Evolutionary conservation across 2,797 vertebrate genomes (phyloP).

Genomic region (Dryobates pubescens): DNA sequence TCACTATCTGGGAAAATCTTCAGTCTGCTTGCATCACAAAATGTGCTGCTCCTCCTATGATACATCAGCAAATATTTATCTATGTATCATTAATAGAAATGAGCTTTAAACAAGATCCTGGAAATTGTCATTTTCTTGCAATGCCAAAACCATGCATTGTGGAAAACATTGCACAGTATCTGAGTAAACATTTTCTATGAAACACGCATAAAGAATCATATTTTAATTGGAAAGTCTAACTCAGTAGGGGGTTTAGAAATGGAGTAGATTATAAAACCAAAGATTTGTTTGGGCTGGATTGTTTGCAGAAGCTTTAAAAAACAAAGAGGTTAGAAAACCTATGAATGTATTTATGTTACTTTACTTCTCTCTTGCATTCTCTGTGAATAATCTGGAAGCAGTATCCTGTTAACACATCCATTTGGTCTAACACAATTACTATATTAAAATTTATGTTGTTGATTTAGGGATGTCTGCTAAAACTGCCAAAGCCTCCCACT

Average conservation of each 20-base stretch:
- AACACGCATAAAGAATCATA: neutral
- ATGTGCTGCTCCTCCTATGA: no score
- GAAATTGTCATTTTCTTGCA: neutral
- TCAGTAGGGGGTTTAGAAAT: slow-evolving; percentile 4
- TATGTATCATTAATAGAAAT: neutral
- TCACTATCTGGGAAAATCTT: neutral
- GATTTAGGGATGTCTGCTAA: slow-evolving; percentile 42
- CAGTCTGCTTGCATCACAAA: neutral
- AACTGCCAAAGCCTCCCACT: slow-evolving; percentile 45
- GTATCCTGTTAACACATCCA: slow-evolving; percentile 20
- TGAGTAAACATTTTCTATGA: neutral
- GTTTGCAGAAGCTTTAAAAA: slow-evolving; percentile 47
- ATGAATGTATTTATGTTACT: neutral
- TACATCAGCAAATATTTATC: neutral
- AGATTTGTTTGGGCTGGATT: slow-evolving; percentile 39
- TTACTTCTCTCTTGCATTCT: neutral
- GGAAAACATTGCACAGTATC: neutral
- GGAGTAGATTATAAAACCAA: slow-evolving; percentile 30
- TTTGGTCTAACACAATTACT: slow-evolving; percentile 45
- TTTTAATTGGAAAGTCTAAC: slow-evolving; percentile 36
- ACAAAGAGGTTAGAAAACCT: slow-evolving; percentile 16
- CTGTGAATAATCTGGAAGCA: slow-evolving; percentile 24
- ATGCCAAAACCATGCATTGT: neutral
- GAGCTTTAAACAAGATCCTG: neutral
- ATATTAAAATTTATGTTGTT: slow-evolving; percentile 63